Base-by-base conservation (phyloP, 2,113 vertebrate genomes). In the Chloropsis hardwickii region DNA sequence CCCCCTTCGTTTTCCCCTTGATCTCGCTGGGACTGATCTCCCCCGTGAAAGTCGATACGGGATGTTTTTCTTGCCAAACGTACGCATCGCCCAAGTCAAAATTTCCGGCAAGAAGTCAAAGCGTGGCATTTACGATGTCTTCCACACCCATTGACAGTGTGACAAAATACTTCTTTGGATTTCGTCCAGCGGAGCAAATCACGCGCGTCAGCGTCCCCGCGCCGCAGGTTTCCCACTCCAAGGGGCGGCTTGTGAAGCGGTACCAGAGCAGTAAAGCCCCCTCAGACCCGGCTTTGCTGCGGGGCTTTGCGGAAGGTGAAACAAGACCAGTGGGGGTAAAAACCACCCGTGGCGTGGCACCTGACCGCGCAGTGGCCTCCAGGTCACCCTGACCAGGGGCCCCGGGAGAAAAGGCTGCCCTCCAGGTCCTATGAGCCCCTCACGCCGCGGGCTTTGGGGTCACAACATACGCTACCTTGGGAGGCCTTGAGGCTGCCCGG, bases 41-140 rank as follows among this genome's bases (percentile, higher is more conserved):
- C 27, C 27, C 13, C 24, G 71, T 66, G 86, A 84, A 87, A 95
- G 93, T 90, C 88, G 53, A 94, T 90, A 69, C 31, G 47, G 80
- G 50, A 80, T 85, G 53, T 90, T 94, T 90, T 92, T 77, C 80
- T 72, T 84, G 72, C 87, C 85, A 92, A 90, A 72, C 16, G 5
- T 48, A 64, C 27, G 44, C 17, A 23, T n/a, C 81, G 57, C 62
- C 79, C 71, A 53, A 83, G 72, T 86, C 80, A 88, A 69, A 67
- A 69, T 92, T 93, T 94, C 94, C 78, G 39, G 77, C 48, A 37
- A 80, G 90, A 90, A 94, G 78, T 94, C 86, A 76, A 87, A 95
- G 77, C 64, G 58, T 77, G 84, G 66, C 72, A 71, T 94, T 96
- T 94, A 66, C 58, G 42, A 81, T 67, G 58, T 93, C 79, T 74